These are phyloP conservation scores for Hirtodrosophila confusa DNA, from an alignment of 2,888 invertebrate species.

Conservation along the genomic window DNA sequence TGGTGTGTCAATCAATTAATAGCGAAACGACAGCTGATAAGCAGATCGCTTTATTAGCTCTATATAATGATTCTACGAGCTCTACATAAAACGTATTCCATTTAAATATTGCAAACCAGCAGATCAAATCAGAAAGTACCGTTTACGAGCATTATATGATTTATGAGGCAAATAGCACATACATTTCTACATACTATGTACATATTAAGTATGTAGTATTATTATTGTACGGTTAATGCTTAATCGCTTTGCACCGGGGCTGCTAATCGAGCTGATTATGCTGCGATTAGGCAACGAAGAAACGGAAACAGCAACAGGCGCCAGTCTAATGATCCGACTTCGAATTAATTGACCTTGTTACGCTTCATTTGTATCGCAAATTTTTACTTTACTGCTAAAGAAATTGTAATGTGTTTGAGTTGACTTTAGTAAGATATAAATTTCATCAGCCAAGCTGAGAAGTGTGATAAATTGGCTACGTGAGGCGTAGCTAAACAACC, in stretches of 20 bases:
- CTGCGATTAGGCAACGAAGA: slow-evolving; percentile 38
- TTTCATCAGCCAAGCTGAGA: slow-evolving; percentile 52
- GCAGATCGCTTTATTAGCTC: slow-evolving; percentile 12
- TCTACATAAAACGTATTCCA: slow-evolving; percentile 28
- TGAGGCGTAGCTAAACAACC: slow-evolving; percentile 18
- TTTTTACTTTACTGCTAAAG: slow-evolving; percentile 24
- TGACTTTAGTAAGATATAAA: slow-evolving; percentile 28
- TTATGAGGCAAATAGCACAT: slow-evolving; percentile 9
- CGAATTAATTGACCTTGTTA: slow-evolving; percentile 38
- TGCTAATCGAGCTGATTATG: slow-evolving; percentile 43
- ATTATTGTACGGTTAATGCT: slow-evolving; percentile 18
- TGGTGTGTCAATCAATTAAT: slow-evolving; percentile 56
- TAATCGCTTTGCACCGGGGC: slow-evolving; percentile 31
- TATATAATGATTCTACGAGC: slow-evolving; percentile 31
- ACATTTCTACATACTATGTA: not conserved
- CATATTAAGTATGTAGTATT: not conserved
- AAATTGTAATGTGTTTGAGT: slow-evolving; percentile 22
- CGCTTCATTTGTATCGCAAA: slow-evolving; percentile 9
- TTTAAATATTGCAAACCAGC: slow-evolving; percentile 11
- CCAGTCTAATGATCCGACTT: slow-evolving; percentile 42
- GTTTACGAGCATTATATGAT: slow-evolving; percentile 16
- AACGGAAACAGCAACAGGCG: slow-evolving; percentile 31
- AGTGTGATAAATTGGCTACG: slow-evolving; percentile 12
- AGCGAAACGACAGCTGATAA: slow-evolving; percentile 59
- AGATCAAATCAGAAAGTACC: slow-evolving; percentile 14